These are phyloP conservation scores for Noturus placidus DNA, from an alignment of 2,113 vertebrate species.

Conservation along the genomic window DNA sequence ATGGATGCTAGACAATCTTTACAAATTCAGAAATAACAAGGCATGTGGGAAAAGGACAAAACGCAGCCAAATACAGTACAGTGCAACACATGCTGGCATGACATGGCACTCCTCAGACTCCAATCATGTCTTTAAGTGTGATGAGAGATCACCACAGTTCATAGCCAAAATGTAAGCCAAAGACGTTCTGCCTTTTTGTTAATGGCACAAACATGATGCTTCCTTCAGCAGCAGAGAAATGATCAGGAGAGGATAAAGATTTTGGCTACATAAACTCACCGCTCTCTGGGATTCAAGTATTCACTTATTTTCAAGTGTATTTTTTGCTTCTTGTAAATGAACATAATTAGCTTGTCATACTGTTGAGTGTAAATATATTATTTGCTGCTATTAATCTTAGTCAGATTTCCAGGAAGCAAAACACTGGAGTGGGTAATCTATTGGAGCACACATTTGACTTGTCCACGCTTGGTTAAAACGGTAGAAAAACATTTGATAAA, in stretches of 20 bases:
- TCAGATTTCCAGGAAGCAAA: not conserved
- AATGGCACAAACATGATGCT: not conserved
- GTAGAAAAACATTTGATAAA: not conserved
- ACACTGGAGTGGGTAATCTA: not conserved
- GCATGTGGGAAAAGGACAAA: not conserved
- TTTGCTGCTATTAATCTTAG: not conserved
- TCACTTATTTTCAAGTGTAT: not conserved
- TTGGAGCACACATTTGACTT: not conserved
- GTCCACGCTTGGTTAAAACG: not conserved
- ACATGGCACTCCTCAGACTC: not conserved
- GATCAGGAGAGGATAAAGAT: not conserved
- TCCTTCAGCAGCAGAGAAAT: not conserved
- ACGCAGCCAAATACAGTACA: not conserved
- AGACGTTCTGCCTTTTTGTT: not conserved
- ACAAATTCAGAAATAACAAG: not conserved
- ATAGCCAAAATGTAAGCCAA: not conserved
- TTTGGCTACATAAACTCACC: not conserved
- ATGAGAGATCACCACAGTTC: not conserved
- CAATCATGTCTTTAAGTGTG: not conserved
- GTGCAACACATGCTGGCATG: not conserved
- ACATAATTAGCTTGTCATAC: not conserved
- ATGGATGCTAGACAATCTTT: not conserved
- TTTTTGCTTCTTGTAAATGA: not conserved
- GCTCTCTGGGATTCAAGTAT: not conserved
- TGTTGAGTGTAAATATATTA: not conserved